A percentile compares a stretch with the other conserved stretches of the same genome.
phyloP scores from a whole-genome alignment of 1,140 invertebrate genomes.

The Drosophila seguyi region DNA sequence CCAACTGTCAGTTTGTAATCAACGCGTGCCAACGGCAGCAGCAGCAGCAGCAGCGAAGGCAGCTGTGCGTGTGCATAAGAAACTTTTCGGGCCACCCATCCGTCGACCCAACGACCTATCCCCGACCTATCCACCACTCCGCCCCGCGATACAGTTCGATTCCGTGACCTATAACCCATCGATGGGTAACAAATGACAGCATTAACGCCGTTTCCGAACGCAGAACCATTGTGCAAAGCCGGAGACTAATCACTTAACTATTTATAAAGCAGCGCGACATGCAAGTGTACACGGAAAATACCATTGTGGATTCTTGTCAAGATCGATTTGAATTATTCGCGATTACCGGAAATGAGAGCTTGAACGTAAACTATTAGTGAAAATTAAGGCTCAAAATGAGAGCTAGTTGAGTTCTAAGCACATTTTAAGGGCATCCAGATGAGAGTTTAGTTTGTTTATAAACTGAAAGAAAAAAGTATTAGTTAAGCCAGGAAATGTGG shows the following conservation, averaged over 20 bases:
- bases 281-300: slow-evolving; percentile 27
- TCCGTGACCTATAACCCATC: slow-evolving; percentile 34
- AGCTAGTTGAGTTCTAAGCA: neutral
- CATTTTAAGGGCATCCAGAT: too few relatives aligned
- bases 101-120: neutral
- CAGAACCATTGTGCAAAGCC: slow-evolving; percentile 29
- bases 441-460: neutral
- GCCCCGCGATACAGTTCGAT: neutral
- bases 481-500: neutral
- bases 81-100: slow-evolving; percentile 27
- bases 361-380: neutral
- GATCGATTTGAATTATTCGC: neutral
- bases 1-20: slow-evolving; percentile 71
- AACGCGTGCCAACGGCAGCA: slow-evolving; percentile 55
- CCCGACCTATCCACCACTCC: neutral
- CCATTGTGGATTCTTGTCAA: neutral
- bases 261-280: slow-evolving; percentile 38
- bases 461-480: neutral
- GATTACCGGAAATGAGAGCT: neutral
- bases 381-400: neutral
- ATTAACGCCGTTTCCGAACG: slow-evolving; percentile 6
- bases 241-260: slow-evolving; percentile 52
- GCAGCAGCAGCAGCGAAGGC: slow-evolving; percentile 9
- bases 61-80: slow-evolving; percentile 61
- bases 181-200: slow-evolving; percentile 27